Base-by-base conservation (phyloP, 2,797 vertebrate genomes). In the Cheirogaleus major region DNA sequence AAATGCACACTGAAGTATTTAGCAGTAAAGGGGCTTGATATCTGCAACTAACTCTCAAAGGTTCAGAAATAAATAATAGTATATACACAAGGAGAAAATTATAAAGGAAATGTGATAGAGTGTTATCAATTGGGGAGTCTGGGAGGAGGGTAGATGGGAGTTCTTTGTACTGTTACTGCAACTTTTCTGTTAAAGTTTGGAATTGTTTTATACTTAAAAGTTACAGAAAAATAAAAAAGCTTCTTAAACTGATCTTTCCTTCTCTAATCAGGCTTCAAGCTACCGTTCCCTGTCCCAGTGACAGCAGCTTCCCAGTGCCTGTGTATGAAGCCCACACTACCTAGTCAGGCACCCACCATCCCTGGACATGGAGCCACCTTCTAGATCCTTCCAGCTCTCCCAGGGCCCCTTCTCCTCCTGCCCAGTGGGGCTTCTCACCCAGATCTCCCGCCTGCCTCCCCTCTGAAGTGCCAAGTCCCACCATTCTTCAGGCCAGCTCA, bases 111-210 rank as follows among this genome's bases (percentile, higher is more conserved):
- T 22, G 32, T 55, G 25, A 59, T 73, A 17, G 20, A 92, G n/a
- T 1, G 20, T 76, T 88, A 50, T 15, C 52, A 78, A 22, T 5
- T 12, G 48, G 55, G n/a, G 48, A 79, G n/a, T 65, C 32, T 84
- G 38, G 69, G 20, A 43, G 61, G 50, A 59, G 35, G 41, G n/a
- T 35, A 32, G 81, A 92, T 25, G 23, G 3, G 45, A 89, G 41
- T 30, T 84, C 63, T 96, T 12, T 52, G 45, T 27, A 92, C 7
- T 63, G 50, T 63, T 80, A 59, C 48, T 43, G 35, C 23, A 69
- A 61, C 50, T 65, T 94, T 78, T 79, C 45, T 88, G 32, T 72
- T 65, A 91, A 72, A 72, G 52, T 83, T 59, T 92, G 23, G 45
- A 84, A 73, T 32, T 65, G 43, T 35, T 84, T 73, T 57, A 79